phyloP scores from a whole-genome alignment of 2,888 invertebrate species.

The Punctoribates punctum region DNA sequence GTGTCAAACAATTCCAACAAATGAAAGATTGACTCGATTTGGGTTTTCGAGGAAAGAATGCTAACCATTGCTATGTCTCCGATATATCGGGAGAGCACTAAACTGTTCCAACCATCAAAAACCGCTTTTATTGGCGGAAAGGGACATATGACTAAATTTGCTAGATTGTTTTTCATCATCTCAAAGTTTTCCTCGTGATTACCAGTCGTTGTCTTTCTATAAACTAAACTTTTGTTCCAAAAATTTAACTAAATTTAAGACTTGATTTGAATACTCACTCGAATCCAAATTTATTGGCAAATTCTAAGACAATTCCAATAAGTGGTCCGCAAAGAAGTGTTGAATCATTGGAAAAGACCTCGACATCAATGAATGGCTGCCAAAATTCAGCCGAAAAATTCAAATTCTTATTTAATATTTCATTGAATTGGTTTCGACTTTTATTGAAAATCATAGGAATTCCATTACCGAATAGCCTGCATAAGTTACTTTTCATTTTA shows the following conservation, averaged over 20 bases:
- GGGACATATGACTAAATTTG: background rate
- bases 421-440: background rate
- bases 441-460: background rate
- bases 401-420: background rate
- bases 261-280: background rate
- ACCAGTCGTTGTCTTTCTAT: background rate
- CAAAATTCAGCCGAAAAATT: conserved; percentile 23
- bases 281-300: background rate
- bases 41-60: background rate
- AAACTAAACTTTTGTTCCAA: background rate
- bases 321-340: background rate
- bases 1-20: background rate
- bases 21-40: conserved; percentile 1
- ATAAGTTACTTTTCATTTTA: conserved; percentile 1
- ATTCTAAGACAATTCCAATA: background rate
- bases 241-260: background rate
- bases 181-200: background rate
- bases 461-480: background rate
- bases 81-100: background rate
- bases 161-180: background rate
- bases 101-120: background rate
- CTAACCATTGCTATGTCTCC: background rate
- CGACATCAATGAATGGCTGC: conserved; percentile 22
- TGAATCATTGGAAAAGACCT: background rate
- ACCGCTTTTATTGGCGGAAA: background rate